Evolutionary conservation across 2,797 vertebrate genomes (phyloP).

Genomic region (Carapus acus): DNA sequence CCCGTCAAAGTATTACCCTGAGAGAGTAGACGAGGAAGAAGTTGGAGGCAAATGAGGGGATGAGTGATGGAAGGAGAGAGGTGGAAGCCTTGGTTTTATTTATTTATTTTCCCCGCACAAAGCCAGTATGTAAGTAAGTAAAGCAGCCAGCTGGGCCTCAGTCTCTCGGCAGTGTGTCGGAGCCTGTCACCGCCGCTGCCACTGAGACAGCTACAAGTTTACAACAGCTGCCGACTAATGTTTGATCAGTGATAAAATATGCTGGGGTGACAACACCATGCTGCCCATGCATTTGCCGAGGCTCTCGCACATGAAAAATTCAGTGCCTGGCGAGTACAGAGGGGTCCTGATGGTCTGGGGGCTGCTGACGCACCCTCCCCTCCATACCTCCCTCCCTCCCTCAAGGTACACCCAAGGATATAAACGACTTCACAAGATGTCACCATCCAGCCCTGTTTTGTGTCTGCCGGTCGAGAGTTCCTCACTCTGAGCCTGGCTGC

Average conservation of each 20-base stretch:
- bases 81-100: slow-evolving; percentile 51
- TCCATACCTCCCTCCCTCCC: slow-evolving; percentile 63
- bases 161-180: slow-evolving; percentile 73
- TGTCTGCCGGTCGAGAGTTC: slow-evolving; percentile 75
- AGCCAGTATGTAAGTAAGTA: slow-evolving; percentile 59
- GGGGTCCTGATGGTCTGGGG: slow-evolving; percentile 79
- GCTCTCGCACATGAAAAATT: slow-evolving; percentile 84
- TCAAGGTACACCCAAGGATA: slow-evolving; percentile 74
- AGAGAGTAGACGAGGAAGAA: slow-evolving; percentile 17
- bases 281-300: slow-evolving; percentile 84
- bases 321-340: slow-evolving; percentile 72
- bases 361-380: slow-evolving; percentile 39
- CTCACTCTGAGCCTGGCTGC: too few relatives aligned
- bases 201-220: slow-evolving; percentile 85
- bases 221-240: slow-evolving; percentile 88
- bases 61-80: slow-evolving; percentile 28
- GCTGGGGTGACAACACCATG: slow-evolving; percentile 88
- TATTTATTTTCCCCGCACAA: slow-evolving; percentile 58
- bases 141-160: slow-evolving; percentile 71
- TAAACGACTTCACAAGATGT: slow-evolving; percentile 86
- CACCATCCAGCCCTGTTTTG: slow-evolving; percentile 82
- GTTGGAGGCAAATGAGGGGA: slow-evolving; percentile 43
- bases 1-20: slow-evolving; percentile 30
- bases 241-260: slow-evolving; percentile 97
- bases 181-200: slow-evolving; percentile 70